Base-by-base conservation (phyloP, 2,888 invertebrate species). In the Tenthredo notha region DNA sequence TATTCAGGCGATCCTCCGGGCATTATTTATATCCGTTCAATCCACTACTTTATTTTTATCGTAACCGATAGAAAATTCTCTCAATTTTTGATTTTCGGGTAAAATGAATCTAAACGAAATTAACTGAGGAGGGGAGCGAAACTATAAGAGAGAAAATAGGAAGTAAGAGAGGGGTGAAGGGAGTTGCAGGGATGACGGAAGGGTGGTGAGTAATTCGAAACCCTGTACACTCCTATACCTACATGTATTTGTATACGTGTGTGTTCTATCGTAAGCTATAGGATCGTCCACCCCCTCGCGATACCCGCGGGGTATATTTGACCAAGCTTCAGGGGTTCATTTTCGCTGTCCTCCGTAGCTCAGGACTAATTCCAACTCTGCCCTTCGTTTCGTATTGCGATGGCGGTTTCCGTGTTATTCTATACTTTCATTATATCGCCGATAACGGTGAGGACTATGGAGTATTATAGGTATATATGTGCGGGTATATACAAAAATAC, bases 261-360 rank as follows among this genome's bases (percentile, higher is more conserved):
- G 82, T 61, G 50, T 84, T 25, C 77, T 43, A 78, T 72, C 65
- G 82, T 77, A 84, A 70, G 84, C 74, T 86, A 86, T 83, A 80
- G 70, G 40, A 86, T 83, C 84, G 87, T 87, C 88, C 88, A 88
- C 86, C 86, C 86, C 87, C 86, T 85, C 86, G 84, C 74, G 85
- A 77, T 29, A 43, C 70, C 83, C 47, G 29, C 83, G 47, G 83
- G 83, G 83, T 67, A 67, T 61, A 83, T 83, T 83, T 83, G 83
- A 83, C 83, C 83, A 47, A 58, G 83, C 83, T 40, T 65, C 47
- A 70, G 83, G 83, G 83, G 83, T 83, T 83, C 47, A 83, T 83
- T 83, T 47, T 83, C 83, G 80, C 61, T 50, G 9, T 50, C 18
- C 33, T 50, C 3, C 43, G 43, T 70, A 43, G 47, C 67, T 47